Evolutionary conservation across 1,140 invertebrate species (phyloP).

Genomic region (Holcopasites calliopsidis): DNA sequence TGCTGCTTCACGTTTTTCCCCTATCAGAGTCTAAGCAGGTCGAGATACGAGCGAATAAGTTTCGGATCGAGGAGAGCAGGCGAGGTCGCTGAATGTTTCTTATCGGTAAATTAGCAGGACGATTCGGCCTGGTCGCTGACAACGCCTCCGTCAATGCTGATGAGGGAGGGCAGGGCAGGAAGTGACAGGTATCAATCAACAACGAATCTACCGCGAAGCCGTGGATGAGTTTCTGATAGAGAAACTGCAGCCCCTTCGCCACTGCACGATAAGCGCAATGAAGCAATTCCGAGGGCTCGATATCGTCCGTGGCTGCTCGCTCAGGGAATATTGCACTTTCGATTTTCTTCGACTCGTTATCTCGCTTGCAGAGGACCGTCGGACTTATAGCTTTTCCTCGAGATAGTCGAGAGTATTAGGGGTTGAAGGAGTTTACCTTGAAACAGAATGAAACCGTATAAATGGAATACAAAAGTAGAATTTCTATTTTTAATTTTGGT

Average conservation of each 20-base stretch:
- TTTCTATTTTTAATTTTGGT: too few relatives aligned
- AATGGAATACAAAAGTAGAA: too few relatives aligned
- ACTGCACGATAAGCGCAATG: constrained; percentile 9
- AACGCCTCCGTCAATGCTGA: constrained; percentile 68
- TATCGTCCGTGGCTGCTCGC: neutral
- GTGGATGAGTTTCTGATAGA: constrained; percentile 59
- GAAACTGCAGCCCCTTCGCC: constrained; percentile 4
- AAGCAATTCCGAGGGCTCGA: constrained; percentile 14
- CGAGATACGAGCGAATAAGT: constrained; percentile 74
- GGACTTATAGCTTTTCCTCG: neutral
- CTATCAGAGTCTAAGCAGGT: constrained; percentile 39
- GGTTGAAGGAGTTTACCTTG: too few relatives aligned
- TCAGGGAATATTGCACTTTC: neutral
- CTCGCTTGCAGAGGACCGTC: neutral
- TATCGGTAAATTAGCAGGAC: constrained; percentile 76
- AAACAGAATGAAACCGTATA: too few relatives aligned
- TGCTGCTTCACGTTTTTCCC: constrained; percentile 57
- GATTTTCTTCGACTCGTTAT: neutral
- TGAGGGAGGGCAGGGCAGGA: constrained; percentile 64
- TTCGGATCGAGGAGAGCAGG: constrained; percentile 51
- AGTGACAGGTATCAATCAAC: constrained; percentile 69
- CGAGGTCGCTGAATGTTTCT: constrained; percentile 69
- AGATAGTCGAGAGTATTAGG: too few relatives aligned
- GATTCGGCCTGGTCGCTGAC: constrained; percentile 52
- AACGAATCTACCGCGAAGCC: constrained; percentile 51